These are phyloP conservation scores for Xiphorhynchus elegans DNA, from an alignment of 2,113 vertebrate species.

Conservation along the genomic window DNA sequence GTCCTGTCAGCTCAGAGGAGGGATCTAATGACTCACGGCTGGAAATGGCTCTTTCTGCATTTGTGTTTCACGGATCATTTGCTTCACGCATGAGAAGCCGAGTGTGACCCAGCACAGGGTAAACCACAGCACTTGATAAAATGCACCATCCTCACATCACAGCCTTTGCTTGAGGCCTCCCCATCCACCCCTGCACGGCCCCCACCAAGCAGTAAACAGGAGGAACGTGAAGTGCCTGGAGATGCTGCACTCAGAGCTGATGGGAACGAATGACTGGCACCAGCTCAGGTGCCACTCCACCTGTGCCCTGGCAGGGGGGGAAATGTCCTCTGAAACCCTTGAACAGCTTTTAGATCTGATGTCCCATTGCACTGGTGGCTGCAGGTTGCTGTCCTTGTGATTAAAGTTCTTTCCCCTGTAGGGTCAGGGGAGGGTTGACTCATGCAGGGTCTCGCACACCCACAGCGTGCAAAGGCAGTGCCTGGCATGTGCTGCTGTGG, in stretches of 20 bases:
- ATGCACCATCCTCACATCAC: background rate
- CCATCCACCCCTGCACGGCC: background rate
- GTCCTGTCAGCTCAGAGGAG: background rate
- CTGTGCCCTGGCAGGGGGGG: background rate
- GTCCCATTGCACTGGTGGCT: background rate
- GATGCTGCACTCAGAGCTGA: background rate
- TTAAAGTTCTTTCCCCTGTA: background rate
- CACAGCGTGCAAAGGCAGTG: background rate
- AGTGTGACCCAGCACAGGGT: background rate
- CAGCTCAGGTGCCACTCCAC: background rate
- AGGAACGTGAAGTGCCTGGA: background rate
- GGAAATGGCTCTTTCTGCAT: background rate
- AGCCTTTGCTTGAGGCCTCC: background rate
- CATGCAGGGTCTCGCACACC: background rate
- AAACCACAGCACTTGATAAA: background rate
- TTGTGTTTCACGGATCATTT: background rate
- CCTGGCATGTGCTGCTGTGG: background rate
- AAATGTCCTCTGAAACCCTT: background rate
- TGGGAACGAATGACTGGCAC: background rate
- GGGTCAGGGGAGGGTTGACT: background rate
- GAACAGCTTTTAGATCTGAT: background rate
- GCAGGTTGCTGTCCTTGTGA: background rate
- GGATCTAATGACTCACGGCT: conserved; percentile 16
- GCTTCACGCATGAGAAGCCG: background rate
- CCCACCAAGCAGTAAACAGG: background rate